Conservation (phyloP, 2,888 invertebrate species). For the Pyrgus malvae region DNA sequence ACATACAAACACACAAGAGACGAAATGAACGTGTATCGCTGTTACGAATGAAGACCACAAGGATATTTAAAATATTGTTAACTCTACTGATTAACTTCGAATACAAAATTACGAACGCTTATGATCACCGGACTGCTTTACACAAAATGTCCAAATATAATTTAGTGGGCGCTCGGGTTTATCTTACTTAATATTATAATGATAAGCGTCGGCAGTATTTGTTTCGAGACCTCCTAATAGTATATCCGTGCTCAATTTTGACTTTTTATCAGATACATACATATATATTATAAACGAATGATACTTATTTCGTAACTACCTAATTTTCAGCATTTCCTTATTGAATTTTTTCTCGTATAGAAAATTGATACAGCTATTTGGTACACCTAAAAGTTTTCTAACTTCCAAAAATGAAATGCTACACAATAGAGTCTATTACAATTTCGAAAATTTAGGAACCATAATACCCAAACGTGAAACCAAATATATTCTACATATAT, state of each 20-base stretch:
- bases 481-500: conserved; percentile 73
- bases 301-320: conserved; percentile 75
- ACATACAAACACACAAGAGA: conserved; percentile 57
- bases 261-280: conserved; percentile 54
- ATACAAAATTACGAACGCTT: conserved; percentile 67
- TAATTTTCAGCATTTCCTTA: conserved; percentile 75
- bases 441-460: conserved; percentile 83
- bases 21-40: conserved; percentile 73
- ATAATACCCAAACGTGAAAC: conserved; percentile 82
- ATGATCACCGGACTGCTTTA: conserved; percentile 38
- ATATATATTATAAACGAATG: conserved; percentile 51
- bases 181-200: conserved; percentile 58
- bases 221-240: conserved; percentile 73
- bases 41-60: conserved; percentile 80
- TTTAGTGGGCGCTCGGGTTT: conserved; percentile 53
- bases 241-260: conserved; percentile 78
- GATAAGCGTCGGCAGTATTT: conserved; percentile 74
- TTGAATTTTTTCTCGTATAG: conserved; percentile 71
- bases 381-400: conserved; percentile 78
- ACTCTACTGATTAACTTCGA: conserved; percentile 53
- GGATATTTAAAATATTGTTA: conserved; percentile 73
- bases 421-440: conserved; percentile 81
- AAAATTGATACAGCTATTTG: conserved; percentile 81
- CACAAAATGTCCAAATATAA: conserved; percentile 31
- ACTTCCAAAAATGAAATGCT: conserved; percentile 77